A percentile compares a stretch with the other conserved stretches of the same genome.
These are phyloP conservation scores for Lordiphosa collinella DNA, from an alignment of 1,140 invertebrate genomes.

Conservation along the genomic window DNA sequence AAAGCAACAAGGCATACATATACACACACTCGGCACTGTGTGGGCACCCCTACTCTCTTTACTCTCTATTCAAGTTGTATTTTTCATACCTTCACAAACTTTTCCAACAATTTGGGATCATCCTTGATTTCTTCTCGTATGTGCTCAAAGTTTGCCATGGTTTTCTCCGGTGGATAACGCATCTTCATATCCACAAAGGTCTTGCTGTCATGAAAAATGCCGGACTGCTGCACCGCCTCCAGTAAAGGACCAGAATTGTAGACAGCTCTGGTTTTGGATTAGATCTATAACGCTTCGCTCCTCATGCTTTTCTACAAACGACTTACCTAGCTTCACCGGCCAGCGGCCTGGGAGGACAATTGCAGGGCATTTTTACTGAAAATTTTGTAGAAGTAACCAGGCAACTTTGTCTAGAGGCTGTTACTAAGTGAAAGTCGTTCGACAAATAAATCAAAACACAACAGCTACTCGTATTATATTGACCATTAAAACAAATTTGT, in stretches of 20 bases:
- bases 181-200: conserved; percentile 95
- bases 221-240: conserved; percentile 88
- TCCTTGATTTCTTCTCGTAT: too few relatives aligned
- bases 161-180: conserved; percentile 84
- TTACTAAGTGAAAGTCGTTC: conserved; percentile 5
- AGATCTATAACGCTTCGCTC: too few relatives aligned
- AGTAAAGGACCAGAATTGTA: conserved; percentile 91
- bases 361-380: too few relatives aligned
- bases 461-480: conserved; percentile 61
- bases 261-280: conserved; percentile 82
- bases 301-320: too few relatives aligned
- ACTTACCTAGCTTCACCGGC: too few relatives aligned
- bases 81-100: neutral
- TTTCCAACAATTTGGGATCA: conserved; percentile 50
- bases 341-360: too few relatives aligned
- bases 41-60: too few relatives aligned
- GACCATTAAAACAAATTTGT: conserved; percentile 77
- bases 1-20: too few relatives aligned
- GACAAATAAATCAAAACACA: conserved; percentile 56
- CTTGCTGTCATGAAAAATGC: conserved; percentile 91
- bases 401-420: too few relatives aligned
- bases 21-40: too few relatives aligned
- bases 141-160: conserved; percentile 83
- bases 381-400: too few relatives aligned
- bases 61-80: too few relatives aligned